phyloP scores from a whole-genome alignment of 1,140 invertebrate species.

The Bombus consobrinus region DNA sequence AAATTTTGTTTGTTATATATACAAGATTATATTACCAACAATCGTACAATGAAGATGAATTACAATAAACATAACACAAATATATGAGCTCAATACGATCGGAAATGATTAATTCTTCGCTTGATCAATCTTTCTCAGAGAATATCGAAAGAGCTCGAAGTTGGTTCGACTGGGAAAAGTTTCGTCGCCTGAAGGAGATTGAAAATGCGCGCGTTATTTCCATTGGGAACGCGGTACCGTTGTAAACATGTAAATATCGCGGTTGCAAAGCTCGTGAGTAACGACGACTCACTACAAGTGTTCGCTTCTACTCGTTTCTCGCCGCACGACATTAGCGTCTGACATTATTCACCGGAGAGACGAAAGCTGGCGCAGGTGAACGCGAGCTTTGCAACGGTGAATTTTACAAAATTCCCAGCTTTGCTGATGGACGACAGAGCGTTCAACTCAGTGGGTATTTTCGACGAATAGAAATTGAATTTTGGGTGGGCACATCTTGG shows the following conservation, averaged over 20 bases:
- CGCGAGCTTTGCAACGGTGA: too few relatives aligned
- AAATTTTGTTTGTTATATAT: too few relatives aligned
- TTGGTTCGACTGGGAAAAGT: neutral
- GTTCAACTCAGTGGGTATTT: neutral
- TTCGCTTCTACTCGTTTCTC: neutral
- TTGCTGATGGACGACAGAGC: neutral
- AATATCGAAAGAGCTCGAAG: conserved; percentile 30
- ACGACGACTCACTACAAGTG: neutral
- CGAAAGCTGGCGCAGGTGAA: neutral
- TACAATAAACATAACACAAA: too few relatives aligned
- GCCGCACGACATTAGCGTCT: too few relatives aligned
- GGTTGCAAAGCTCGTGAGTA: conserved; percentile 1
- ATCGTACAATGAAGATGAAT: too few relatives aligned
- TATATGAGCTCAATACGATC: too few relatives aligned
- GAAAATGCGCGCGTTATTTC: conserved; percentile 1
- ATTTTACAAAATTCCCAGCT: neutral
- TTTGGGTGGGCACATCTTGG: neutral
- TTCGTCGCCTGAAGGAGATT: neutral
- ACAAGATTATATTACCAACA: too few relatives aligned
- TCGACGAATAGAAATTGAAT: neutral
- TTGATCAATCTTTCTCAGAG: neutral
- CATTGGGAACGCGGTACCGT: conserved; percentile 2
- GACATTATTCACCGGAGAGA: neutral
- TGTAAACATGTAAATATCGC: conserved; percentile 46
- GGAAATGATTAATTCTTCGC: neutral